These are phyloP conservation scores for Cydia strobilella DNA, from an alignment of 1,140 invertebrate genomes.

Conservation along the genomic window DNA sequence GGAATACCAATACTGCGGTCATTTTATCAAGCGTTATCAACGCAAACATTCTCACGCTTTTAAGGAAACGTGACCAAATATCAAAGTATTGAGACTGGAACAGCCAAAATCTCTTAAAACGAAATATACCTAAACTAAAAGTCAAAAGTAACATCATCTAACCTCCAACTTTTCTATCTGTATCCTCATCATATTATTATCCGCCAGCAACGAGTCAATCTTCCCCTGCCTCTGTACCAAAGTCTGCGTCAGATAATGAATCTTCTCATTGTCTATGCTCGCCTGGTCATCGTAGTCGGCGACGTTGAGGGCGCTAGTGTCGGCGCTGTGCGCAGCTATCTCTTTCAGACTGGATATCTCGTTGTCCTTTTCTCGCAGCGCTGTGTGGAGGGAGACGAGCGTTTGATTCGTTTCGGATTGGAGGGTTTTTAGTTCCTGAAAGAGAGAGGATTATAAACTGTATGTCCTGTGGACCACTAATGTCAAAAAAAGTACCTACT, in stretches of 20 bases:
- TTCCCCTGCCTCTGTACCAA: constrained; percentile 90
- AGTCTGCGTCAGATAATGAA: constrained; percentile 84
- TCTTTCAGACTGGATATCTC: constrained; percentile 56
- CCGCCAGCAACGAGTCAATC: constrained; percentile 87
- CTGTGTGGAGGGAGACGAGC: constrained; percentile 54
- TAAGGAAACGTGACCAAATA: background rate
- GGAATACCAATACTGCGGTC: background rate
- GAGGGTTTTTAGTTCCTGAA: constrained; percentile 59
- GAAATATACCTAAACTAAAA: too few species aligned
- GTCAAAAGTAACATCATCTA: constrained; percentile 36
- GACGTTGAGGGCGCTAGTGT: constrained; percentile 50
- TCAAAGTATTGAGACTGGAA: too few species aligned
- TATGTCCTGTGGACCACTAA: too few species aligned
- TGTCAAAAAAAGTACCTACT: too few species aligned
- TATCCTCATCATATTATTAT: constrained; percentile 88
- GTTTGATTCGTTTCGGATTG: constrained; percentile 60
- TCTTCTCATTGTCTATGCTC: constrained; percentile 58
- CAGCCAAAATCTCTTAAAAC: too few species aligned
- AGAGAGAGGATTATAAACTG: constrained; percentile 36
- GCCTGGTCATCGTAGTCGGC: constrained; percentile 44
- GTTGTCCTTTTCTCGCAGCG: constrained; percentile 57
- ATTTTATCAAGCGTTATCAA: background rate
- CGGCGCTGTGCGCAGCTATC: constrained; percentile 42
- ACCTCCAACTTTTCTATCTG: constrained; percentile 90
- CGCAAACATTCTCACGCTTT: background rate